Conservation (phyloP, 1,140 invertebrate species). For the Zaprionus vittiger region DNA sequence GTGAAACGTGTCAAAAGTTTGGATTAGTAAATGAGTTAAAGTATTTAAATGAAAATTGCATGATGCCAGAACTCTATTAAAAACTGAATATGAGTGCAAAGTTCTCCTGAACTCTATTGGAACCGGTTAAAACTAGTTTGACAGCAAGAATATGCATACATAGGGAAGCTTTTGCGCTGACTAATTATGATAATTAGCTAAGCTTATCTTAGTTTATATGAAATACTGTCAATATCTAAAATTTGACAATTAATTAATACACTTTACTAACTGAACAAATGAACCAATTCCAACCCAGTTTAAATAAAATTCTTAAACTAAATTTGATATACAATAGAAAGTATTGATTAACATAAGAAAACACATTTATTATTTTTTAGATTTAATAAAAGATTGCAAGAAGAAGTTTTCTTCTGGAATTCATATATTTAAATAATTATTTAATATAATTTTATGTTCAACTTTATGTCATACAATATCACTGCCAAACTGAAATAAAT, state of each 20-base stretch:
- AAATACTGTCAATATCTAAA: too few species aligned
- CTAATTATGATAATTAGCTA: neutral
- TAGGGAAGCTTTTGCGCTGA: neutral
- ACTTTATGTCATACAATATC: too few species aligned
- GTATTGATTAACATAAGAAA: neutral
- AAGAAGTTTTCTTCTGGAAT: neutral
- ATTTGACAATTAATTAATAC: too few species aligned
- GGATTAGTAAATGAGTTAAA: conserved; percentile 66
- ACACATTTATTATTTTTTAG: neutral
- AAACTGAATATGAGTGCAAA: conserved; percentile 21
- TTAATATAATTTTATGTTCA: neutral
- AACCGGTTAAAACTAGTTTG: conserved; percentile 4
- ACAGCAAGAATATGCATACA: neutral
- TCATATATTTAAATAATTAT: neutral
- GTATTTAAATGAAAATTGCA: conserved; percentile 49
- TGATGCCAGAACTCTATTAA: conserved; percentile 16
- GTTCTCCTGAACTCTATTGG: neutral
- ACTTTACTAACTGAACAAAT: too few species aligned
- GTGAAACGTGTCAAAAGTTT: conserved; percentile 75
- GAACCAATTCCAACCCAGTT: too few species aligned
- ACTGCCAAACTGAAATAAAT: neutral
- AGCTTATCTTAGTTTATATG: too few species aligned
- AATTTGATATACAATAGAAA: too few species aligned
- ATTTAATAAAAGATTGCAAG: neutral
- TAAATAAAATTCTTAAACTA: too few species aligned